Evolutionary conservation across 2,797 vertebrate genomes (phyloP).

Genomic region (Sebastes itinus): DNA sequence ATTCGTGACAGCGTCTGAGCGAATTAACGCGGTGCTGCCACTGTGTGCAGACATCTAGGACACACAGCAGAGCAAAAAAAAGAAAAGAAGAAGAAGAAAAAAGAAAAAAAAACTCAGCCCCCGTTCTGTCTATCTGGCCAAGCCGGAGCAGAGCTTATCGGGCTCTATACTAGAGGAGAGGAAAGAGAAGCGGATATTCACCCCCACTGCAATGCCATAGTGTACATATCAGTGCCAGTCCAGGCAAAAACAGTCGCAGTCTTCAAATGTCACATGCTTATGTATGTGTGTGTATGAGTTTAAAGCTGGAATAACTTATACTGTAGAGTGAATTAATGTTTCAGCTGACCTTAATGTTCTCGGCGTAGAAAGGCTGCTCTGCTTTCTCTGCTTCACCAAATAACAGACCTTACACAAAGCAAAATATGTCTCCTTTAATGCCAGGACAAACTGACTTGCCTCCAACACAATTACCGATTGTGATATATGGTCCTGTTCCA

Average conservation of each 20-base stretch:
- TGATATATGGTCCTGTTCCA: neutral
- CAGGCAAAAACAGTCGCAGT: conserved; percentile 34
- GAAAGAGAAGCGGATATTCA: conserved; percentile 54
- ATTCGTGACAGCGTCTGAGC: conserved; percentile 72
- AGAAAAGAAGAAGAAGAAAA: conserved; percentile 2
- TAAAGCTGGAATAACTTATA: conserved; percentile 31
- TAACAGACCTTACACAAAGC: conserved; percentile 5
- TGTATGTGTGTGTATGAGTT: conserved; percentile 21
- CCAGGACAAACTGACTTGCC: neutral
- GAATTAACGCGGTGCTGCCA: conserved; percentile 67
- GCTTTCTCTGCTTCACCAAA: conserved; percentile 27
- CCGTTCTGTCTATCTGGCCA: conserved; percentile 58
- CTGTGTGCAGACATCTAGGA: conserved; percentile 72
- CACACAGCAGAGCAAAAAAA: conserved; percentile 51
- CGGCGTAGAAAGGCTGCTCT: neutral
- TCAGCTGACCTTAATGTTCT: conserved; percentile 49
- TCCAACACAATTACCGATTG: neutral
- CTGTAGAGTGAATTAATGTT: conserved; percentile 44
- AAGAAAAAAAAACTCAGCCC: conserved; percentile 28
- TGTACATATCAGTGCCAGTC: conserved; percentile 53
- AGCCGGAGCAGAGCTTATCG: conserved; percentile 62
- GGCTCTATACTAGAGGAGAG: conserved; percentile 42
- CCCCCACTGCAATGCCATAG: conserved; percentile 45
- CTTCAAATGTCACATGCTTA: conserved; percentile 62
- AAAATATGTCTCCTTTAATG: conserved; percentile 12